A percentile compares a stretch with the other conserved stretches of the same genome.
These are phyloP conservation scores for Scortum barcoo DNA, from an alignment of 2,113 vertebrate species.

Conservation along the genomic window DNA sequence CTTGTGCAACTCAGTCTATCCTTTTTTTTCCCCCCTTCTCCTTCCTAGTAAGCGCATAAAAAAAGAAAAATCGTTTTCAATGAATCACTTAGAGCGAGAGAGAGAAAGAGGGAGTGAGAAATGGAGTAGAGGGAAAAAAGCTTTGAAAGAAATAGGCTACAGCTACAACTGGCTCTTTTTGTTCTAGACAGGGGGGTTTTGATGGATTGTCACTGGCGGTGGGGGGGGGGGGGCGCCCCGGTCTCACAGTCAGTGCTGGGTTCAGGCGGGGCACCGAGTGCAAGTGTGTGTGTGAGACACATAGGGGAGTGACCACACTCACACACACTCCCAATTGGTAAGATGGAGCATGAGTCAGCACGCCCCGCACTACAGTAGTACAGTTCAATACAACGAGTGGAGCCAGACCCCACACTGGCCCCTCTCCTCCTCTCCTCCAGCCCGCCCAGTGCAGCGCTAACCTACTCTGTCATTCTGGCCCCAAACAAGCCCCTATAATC, in stretches of 20 bases:
- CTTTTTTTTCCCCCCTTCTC: slow-evolving; percentile 48
- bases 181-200: slow-evolving; percentile 78
- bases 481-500: slow-evolving; percentile 70
- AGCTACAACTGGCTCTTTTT: slow-evolving; percentile 82
- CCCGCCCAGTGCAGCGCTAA: slow-evolving; percentile 65
- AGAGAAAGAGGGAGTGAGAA: slow-evolving; percentile 32
- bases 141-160: slow-evolving; percentile 65
- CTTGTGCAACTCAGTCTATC: slow-evolving; percentile 77
- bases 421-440: slow-evolving; percentile 63
- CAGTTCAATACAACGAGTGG: slow-evolving; percentile 74
- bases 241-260: slow-evolving; percentile 79
- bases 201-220: slow-evolving; percentile 79
- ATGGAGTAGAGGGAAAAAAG: slow-evolving; percentile 16
- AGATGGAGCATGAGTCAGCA: slow-evolving; percentile 87
- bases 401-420: slow-evolving; percentile 80
- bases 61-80: slow-evolving; percentile 59
- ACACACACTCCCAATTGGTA: slow-evolving; percentile 81
- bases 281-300: slow-evolving; percentile 79
- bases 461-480: slow-evolving; percentile 69
- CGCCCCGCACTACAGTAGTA: slow-evolving; percentile 77
- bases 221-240: slow-evolving; percentile 52
- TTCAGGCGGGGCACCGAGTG: slow-evolving; percentile 84
- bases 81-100: slow-evolving; percentile 55
- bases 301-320: slow-evolving; percentile 83
- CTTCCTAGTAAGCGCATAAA: slow-evolving; percentile 49